A percentile compares a stretch with the other conserved stretches of the same genome.
Conservation (phyloP, 2,113 vertebrate genomes). For the Crotalus viridis region DNA sequence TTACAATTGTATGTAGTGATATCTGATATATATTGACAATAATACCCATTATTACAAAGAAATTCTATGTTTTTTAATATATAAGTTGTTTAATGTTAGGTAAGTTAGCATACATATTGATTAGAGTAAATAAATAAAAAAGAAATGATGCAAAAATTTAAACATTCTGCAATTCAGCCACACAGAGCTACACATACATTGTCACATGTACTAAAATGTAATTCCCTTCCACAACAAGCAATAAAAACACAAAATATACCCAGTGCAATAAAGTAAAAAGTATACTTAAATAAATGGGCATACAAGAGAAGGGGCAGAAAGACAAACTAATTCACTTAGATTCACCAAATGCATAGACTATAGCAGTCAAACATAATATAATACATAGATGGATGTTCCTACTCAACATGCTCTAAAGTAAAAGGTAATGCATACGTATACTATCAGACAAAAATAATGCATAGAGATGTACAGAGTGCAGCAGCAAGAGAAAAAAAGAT, state of each 20-base stretch:
- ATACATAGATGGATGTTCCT: background rate
- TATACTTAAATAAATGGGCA: background rate
- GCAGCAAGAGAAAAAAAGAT: background rate
- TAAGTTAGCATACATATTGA: background rate
- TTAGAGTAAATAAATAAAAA: background rate
- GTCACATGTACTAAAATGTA: background rate
- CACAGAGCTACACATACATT: background rate
- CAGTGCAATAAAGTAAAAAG: background rate
- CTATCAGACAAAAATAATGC: background rate
- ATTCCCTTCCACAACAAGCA: background rate
- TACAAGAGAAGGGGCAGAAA: background rate
- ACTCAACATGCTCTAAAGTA: background rate
- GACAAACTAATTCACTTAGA: background rate
- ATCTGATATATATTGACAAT: background rate
- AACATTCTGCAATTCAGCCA: background rate
- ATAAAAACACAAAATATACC: background rate
- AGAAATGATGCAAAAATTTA: background rate
- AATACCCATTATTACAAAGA: background rate
- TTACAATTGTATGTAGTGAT: too few species aligned
- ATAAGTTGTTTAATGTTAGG: background rate
- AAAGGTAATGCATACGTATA: background rate
- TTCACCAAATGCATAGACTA: background rate
- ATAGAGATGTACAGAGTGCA: background rate
- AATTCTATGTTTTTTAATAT: background rate
- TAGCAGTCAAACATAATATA: background rate